Conservation (phyloP, 2,113 vertebrate genomes). For the Enhydra lutris region DNA sequence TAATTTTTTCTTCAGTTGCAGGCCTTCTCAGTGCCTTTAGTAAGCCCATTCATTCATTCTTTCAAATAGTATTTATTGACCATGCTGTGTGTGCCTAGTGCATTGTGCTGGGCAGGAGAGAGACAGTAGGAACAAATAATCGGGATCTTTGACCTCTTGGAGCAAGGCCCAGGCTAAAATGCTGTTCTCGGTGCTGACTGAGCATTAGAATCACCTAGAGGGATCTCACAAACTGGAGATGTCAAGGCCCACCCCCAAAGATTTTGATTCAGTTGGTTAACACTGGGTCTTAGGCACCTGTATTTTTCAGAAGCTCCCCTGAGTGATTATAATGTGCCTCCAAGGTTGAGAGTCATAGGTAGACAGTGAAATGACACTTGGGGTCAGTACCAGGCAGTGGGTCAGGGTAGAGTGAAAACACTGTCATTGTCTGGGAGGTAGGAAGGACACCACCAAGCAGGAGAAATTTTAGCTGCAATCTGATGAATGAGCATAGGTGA, state of each 20-base stretch:
- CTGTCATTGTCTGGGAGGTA: too few species aligned
- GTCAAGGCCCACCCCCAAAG: neutral
- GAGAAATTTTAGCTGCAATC: neutral
- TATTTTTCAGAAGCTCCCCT: neutral
- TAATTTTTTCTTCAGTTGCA: neutral
- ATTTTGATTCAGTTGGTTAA: neutral
- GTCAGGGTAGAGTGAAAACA: neutral
- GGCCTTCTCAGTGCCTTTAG: neutral
- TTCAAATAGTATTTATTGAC: neutral
- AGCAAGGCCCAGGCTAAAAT: neutral
- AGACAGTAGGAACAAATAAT: fast-evolving
- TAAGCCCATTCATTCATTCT: neutral
- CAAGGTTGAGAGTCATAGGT: neutral
- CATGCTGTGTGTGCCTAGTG: neutral
- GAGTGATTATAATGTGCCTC: too few species aligned
- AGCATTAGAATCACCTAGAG: neutral
- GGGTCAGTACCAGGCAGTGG: neutral
- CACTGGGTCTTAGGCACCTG: neutral
- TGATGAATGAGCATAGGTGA: neutral
- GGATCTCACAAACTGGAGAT: neutral
- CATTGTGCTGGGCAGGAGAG: neutral
- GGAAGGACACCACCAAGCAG: neutral
- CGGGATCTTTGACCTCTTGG: neutral
- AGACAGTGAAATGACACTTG: neutral
- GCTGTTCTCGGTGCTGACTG: neutral